Percentiles rank a stretch among this genome's conserved stretches.
phyloP scores from a whole-genome alignment of 2,888 invertebrate species.

The Coremacera marginata region DNA sequence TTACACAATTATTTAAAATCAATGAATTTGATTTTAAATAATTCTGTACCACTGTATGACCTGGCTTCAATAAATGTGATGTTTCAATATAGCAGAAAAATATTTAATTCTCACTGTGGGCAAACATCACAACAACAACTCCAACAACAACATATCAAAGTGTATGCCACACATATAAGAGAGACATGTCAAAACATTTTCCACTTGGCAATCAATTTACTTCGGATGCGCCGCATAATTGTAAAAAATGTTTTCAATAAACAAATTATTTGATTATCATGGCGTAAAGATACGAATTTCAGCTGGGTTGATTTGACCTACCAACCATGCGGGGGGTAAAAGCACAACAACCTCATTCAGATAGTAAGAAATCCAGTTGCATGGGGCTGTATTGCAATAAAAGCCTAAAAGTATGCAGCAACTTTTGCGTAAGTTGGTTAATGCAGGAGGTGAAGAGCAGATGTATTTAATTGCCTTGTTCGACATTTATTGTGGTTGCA shows the following conservation, averaged over 20 bases:
- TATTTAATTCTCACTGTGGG: slow-evolving; percentile 3
- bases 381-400: too few species aligned
- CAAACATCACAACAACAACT: not conserved
- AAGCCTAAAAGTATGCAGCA: not conserved
- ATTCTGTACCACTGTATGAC: slow-evolving; percentile 24
- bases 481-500: slow-evolving; percentile 61
- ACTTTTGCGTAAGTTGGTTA: not conserved
- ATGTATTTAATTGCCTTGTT: slow-evolving; percentile 65
- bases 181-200: slow-evolving; percentile 28
- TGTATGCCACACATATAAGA: slow-evolving; percentile 16
- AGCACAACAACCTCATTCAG: not conserved
- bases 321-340: not conserved
- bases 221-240: slow-evolving; percentile 60
- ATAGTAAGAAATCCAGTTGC: too few species aligned
- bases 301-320: not conserved
- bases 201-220: slow-evolving; percentile 63
- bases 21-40: too few species aligned
- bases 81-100: not conserved
- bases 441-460: slow-evolving; percentile 19
- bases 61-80: not conserved
- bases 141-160: not conserved
- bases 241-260: slow-evolving; percentile 68
- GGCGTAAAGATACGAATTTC: slow-evolving; percentile 46
- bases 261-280: slow-evolving; percentile 69
- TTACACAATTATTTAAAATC: too few species aligned